Base-by-base conservation (phyloP, 2,888 invertebrate species). In the Pristionchus japonicus region DNA sequence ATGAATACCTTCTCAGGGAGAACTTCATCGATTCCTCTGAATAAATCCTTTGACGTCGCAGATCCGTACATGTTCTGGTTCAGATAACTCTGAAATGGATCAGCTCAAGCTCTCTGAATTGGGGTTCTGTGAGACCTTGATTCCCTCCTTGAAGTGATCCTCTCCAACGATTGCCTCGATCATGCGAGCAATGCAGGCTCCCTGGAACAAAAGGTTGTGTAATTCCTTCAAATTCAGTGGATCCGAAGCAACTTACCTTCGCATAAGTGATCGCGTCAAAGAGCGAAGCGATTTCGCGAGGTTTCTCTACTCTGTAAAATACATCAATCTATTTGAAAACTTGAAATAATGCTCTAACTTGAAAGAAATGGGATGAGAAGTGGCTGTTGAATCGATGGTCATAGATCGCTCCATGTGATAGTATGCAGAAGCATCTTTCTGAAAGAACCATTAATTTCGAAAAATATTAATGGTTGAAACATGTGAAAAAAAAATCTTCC, bases 181-280 rank as follows among this genome's bases (percentile, higher is more conserved):
- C 93, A 93, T 93, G n/a, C 91, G 89, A 49, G 93, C 87, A 13
- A 93, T 88, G n/a, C 90, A 64, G 11, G 89, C 91, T 67, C 93
- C 91, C 87, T 86, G 43, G n/a, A 77, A 43, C 17, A 20, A 17
- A 17, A 23, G 0, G 17, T 37, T 70, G 34, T 4, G 2, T 34
- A 11, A 49, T 37, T 85, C 52, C 1, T 34, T 52, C 52, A 40
- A 52, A 0, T 49, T 9, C n/a, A n/a, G 6, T 37, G n/a, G 20
- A 31, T 31, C n/a, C n/a, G n/a, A n/a, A n/a, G n/a, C n/a, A n/a
- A 37, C n/a, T 20, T 0, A 86, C 97, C 96, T 98, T 98, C 85
- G 96, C 96, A 94, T 98, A 98, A 0, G 97, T 97, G 91, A 98
- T 98, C 88, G 96, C 96, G 94, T 97, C 97, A 93, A 97, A 97